Base-by-base conservation (phyloP, 2,113 vertebrate genomes). In the Mus pahari region DNA sequence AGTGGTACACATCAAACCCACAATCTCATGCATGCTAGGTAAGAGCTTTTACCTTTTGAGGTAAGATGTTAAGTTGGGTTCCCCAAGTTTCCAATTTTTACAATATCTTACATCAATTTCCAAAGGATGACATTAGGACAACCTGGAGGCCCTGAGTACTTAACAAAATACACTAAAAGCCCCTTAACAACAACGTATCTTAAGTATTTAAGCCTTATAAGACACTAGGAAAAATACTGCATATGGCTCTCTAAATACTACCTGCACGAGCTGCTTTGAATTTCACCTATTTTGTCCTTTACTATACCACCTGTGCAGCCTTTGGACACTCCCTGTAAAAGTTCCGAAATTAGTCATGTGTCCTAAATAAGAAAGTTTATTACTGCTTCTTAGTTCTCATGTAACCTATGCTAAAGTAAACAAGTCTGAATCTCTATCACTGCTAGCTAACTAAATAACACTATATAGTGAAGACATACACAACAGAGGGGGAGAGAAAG, bases 41-140 rank as follows among this genome's bases (percentile, higher is more conserved):
- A 77, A 90, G 39, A 24, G 20, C 55, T 90, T 14, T n/a, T 66
- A 66, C 2, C 62, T 28, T 14, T 45, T 77, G 28, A 66, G 45
- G n/a, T 24, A 91, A 20, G 20, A 70, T 75, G 90, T 91, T 90
- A 0, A 89, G 92, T 50, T 84, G 22, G 17, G 79, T 95, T 92
- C 97, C 58, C 70, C 42, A 70, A 77, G 55, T 94, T 95, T 88
- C 64, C 83, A 93, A 94, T 93, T 94, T 93, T 60, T 89, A 81
- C 53, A 82, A 36, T 11, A 86, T 66, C 60, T 92, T 75, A 79
- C 33, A 91, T 86, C 73, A 89, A 89, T 86, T 96, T 58, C 64
- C 90, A 89, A 89, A 93, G 71, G 64, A 96, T 81, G 81, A 17
- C 62, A 79, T 94, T 89, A 75, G 36, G 84, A 74, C 62, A 95